Base-by-base conservation (phyloP, 1,140 invertebrate genomes). In the Euschistus heros region DNA sequence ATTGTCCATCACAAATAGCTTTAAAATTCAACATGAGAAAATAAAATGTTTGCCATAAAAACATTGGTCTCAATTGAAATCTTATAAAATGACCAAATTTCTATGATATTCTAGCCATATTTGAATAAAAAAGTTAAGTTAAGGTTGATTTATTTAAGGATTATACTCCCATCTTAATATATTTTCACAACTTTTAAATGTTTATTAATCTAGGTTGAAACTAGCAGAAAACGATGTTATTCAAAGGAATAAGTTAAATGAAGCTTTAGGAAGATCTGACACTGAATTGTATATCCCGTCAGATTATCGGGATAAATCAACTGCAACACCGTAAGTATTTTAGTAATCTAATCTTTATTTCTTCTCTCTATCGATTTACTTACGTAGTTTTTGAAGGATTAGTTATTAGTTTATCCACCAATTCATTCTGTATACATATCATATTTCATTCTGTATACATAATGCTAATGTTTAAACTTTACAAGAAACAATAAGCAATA, bases 171-270 rank as follows among this genome's bases (percentile, higher is more conserved):
- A 17, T 3, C 2, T 47, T 47, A 20, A n/a, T n/a, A 20, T 20
- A 4, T 20, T 18, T 7, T 50, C 10, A 22, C 4, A n/a, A 50
- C 5, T 50, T 6, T 50, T 22, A 18, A n/a, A 22, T 7, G 8
- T 22, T 50, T 14, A 18, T 18, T 44, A 46, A 60, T 20, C 30
- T 42, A 52, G 66, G 20, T 52, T 63, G 55, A 60, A 66, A 63
- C 46, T 66, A 17, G 47, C 61, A 24, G 44, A 62, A 57, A 63
- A 68, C 20, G 60, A 55, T 42, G 37, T 63, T 14, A 63, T 66
- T 27, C 30, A 54, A 52, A 60, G 59, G 37, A 68, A 47, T 42
- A 47, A 18, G 10, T 57, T 46, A 24, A 66, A 66, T 65, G 37
- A 24, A 37, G 24, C 54, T 18, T 20, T 46, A 18, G 44, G 50